Base-by-base conservation (phyloP, 2,113 vertebrate genomes). In the Stigmatopora nigra region DNA sequence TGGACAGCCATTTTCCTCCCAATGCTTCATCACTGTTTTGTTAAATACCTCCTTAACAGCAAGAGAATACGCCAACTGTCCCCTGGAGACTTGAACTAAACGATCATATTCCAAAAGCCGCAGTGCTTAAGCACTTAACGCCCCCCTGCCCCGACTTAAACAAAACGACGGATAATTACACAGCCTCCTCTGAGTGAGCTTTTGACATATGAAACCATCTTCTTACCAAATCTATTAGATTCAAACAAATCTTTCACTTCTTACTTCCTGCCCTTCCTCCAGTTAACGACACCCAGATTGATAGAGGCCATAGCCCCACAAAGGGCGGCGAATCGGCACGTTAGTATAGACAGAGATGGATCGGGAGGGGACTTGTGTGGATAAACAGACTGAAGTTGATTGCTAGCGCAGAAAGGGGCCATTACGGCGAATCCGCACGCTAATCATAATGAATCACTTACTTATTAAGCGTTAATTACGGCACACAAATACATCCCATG, bases 391-490 rank as follows among this genome's bases (percentile, higher is more conserved):
- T 73, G 78, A 84, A 87, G 69, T 81, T 90, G 89, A 90, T 90
- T 89, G 89, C 86, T 87, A 89, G 82, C 83, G 79, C 84, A 86
- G 84, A 77, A 85, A 88, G 86, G 82, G 84, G 86, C 88, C 87
- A 89, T 90, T 90, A 89, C 80, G 35, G 83, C 74, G 61, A 88
- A 88, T 90, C 86, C 86, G 81, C 58, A 78, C 55, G 70, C 86
- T 91, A 92, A 91, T 91, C 89, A 91, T 92, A 92, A 92, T 92
- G 89, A 90, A 91, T 92, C 90, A 89, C 91, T 91, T 85, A 90
- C 88, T 92, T 92, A 92, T 92, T 91, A 90, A 87, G 80, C 82
- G 88, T 91, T 91, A 90, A 92, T 91, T 91, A 90, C 78, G 74
- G 86, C 86, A 77, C 70, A 61, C 85, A 89, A 87, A 90, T 87